Base-by-base conservation (phyloP, 2,888 invertebrate genomes). In the Cryptocephalus primarius region DNA sequence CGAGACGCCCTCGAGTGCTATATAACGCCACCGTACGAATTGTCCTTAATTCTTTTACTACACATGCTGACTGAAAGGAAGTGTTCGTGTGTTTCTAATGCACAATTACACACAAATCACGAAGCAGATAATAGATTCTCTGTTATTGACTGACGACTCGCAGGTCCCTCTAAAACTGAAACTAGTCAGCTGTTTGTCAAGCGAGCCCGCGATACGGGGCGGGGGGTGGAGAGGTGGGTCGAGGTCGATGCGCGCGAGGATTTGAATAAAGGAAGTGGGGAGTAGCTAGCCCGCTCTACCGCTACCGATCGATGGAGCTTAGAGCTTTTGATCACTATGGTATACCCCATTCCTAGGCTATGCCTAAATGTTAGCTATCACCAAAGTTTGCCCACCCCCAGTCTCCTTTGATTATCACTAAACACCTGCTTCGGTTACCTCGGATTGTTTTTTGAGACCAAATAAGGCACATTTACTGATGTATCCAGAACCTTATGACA, bases 171-270 rank as follows among this genome's bases (percentile, higher is more conserved):
- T 53, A 51, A 54, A 58, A 60, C 56, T 59, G 32, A 33, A 11
- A 33, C 54, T 54, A 58, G 60, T 64, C 64, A 64, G 64, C 63
- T 63, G 63, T 63, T 64, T 61, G 60, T 61, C 61, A 62, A 60
- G 45, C 42, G 45, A 42, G 32, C 36, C 42, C 49, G 48, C 48
- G 47, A 48, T 22, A 6, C 46, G 48, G 42, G 40, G 44, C 48
- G 44, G 46, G 22, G 39, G 13, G 48, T 13, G 45, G 50, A 38
- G 43, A 47, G 45, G 49, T 39, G 45, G 40, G 42, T 22, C 40
- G 43, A 36, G 46, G 53, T 10, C 8, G 33, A 47, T 47, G 47
- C 46, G 42, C 46, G 42, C 42, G 22, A 22, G 22, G 22, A 22
- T 22, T 22, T 22, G 22, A 22, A 22, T 22, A 22, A 22, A 22